Evolutionary conservation across 2,888 invertebrate genomes (phyloP), one percentile per base, ranked within the genome.

Genomic region (Ariolimax columbianus): DNA sequence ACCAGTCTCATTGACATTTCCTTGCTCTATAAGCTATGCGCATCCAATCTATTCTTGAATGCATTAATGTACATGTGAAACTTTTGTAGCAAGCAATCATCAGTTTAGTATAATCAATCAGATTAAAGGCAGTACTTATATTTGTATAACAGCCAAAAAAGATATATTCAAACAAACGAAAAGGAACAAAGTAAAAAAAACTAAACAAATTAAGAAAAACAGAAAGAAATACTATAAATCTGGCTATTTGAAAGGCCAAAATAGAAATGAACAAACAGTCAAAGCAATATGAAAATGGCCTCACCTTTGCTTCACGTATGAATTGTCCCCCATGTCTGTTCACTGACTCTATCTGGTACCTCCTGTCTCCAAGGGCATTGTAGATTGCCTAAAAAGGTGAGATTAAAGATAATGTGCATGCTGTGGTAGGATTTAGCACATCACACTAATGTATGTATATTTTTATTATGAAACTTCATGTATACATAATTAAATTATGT

Each of bases 271-370:
- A 59, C 19, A 47, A 68, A 68, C 43, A 40, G 59, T 33, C 75
- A 38, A 70, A 7, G 26, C 4, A 33, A 14, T 30, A 30, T 63
- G 9, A 9, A 63, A 68, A 30, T 1, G 19, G 7, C 59, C 86
- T 72, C 90, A 99, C 98, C 98, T 98, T 98, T 92, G 98, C 98
- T 95, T 99, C 99, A 89, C 98, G 96, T 93, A 99, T 98, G 95
- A 97, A 97, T 94, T 97, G 96, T 91, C 98, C 98, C 93, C 99
- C 99, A 92, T 97, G 97, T 91, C 97, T 96, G 95, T 99, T 99
- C 94, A 98, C 97, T 94, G 97, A 97, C 95, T 99, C 99, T 93
- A 99, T 97, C 94, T 97, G 97, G 92, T 97, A 97, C 91, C 97
- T 97, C 94, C 97, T 96, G 95, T 99, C 98, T 93, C 97, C 97